Conservation (phyloP, 2,113 vertebrate genomes). For the Camarhynchus parvulus region DNA sequence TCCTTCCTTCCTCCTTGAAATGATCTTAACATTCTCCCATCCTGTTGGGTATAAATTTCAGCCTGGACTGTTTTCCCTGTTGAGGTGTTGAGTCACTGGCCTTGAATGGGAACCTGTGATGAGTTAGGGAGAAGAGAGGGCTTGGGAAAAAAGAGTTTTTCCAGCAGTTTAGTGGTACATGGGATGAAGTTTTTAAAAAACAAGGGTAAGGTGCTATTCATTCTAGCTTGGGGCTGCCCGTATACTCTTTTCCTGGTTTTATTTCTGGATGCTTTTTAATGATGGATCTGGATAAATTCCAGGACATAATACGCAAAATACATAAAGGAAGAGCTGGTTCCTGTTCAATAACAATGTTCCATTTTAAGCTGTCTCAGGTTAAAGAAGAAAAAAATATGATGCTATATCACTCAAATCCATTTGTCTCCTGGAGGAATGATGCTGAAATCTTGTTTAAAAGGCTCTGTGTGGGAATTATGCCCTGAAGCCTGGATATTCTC, state of each 20-base stretch:
- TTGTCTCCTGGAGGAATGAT: not conserved
- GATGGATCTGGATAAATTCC: slow-evolving; percentile 24
- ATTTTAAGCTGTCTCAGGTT: slow-evolving; percentile 18
- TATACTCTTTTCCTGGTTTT: not conserved
- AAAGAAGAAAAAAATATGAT: not conserved
- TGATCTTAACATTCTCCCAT: slow-evolving; percentile 59
- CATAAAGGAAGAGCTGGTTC: slow-evolving; percentile 34
- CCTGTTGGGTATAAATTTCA: slow-evolving; percentile 51
- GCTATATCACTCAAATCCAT: not conserved
- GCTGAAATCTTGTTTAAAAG: slow-evolving; percentile 10
- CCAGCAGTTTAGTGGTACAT: not conserved
- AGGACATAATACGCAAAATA: not conserved
- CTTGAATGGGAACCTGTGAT: slow-evolving; percentile 20
- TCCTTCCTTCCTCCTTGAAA: slow-evolving; percentile 65
- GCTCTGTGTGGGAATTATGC: not conserved
- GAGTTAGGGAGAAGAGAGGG: not conserved
- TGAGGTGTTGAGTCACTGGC: slow-evolving; percentile 47
- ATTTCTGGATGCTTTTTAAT: slow-evolving; percentile 21
- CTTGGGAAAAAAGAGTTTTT: slow-evolving; percentile 19
- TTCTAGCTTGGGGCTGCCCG: not conserved
- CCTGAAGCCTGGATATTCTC: slow-evolving; percentile 23
- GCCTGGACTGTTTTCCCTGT: slow-evolving; percentile 24
- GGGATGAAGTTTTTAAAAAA: not conserved
- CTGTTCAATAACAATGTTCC: slow-evolving; percentile 26
- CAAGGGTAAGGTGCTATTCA: not conserved